These are phyloP conservation scores for Erinaceus europaeus DNA, from an alignment of 2,113 vertebrate species.

Conservation along the genomic window DNA sequence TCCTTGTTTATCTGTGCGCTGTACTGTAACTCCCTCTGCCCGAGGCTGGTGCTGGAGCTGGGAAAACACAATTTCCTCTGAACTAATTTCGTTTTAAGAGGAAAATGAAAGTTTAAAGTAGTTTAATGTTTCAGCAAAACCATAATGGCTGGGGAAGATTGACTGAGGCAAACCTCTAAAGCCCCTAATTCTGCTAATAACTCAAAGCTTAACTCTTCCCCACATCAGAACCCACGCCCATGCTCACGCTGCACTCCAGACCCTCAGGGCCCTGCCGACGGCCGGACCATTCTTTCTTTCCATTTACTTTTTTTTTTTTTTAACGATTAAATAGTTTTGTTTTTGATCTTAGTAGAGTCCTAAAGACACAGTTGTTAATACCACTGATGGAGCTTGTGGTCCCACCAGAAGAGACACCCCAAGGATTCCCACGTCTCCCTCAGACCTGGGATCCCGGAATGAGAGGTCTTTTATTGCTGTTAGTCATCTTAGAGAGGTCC, in stretches of 20 bases:
- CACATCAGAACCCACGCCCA: constrained; percentile 51
- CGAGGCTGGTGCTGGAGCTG: constrained; percentile 77
- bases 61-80: constrained; percentile 78
- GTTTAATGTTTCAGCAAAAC: constrained; percentile 83
- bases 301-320: not conserved
- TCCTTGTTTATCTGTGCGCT: constrained; percentile 82
- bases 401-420: not conserved
- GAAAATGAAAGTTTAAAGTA: constrained; percentile 86
- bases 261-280: constrained; percentile 12
- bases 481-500: not conserved
- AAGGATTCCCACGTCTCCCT: not conserved
- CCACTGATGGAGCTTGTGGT: constrained; percentile 51
- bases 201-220: constrained; percentile 81
- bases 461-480: not conserved
- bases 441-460: not conserved
- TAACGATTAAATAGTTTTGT: not conserved
- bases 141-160: constrained; percentile 80
- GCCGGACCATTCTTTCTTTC: not conserved
- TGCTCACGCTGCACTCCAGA: constrained; percentile 51
- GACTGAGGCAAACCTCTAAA: constrained; percentile 77
- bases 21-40: constrained; percentile 81
- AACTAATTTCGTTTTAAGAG: constrained; percentile 86
- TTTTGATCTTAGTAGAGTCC: constrained; percentile 48
- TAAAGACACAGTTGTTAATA: constrained; percentile 20
- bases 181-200: constrained; percentile 83